Evolutionary conservation across 23 tunicate genomes (phyloP), one percentile per base, ranked within the genome.

Genomic region (Pegea sp.): DNA sequence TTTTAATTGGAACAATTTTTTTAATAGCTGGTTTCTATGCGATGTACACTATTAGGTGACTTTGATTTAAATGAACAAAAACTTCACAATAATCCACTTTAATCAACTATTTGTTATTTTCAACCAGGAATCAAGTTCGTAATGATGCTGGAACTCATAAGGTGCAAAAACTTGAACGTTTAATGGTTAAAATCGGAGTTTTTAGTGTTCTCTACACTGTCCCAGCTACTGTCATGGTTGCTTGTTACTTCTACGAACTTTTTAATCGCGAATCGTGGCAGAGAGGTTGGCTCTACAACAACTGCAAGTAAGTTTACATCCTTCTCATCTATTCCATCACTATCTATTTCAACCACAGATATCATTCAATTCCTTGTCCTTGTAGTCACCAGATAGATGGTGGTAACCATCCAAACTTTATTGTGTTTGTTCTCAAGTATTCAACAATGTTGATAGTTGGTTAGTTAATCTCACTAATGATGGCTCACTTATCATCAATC

Each of bases 151-250:
- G 78, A 5, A 77, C 81, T 3, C 44, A 19, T 31, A 72, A 67
- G 26, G 93, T 81, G 28, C 75, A 72, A 38, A 81, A 81, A 43
- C 58, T 81, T 55, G 93, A 81, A 56, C 53, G 72, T 26, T 59
- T 79, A 59, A 79, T 79, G 92, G 92, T 79, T 28, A 60, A 66
- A 34, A 79, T 79, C 53, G 92, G 92, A 30, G 68, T 79, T 4
- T 79, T 79, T 69, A 79, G 78, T 48, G 92, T 79, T 4, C 59
- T 79, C 0, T 79, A 79, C 61, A 79, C 92, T 5, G 92, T 79
- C 1, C 92, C 92, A 22, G 92, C 92, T 13, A 70, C 92, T n/a
- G 78, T 70, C 7, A 70, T 69, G 30, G 67, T 79, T 29, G 92
- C 92, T 53, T 79, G 93, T 54, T 81, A 66, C 30, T 81, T 71